Evolutionary conservation across 2,888 invertebrate species (phyloP).

Genomic region (Tetragonisca angustula): DNA sequence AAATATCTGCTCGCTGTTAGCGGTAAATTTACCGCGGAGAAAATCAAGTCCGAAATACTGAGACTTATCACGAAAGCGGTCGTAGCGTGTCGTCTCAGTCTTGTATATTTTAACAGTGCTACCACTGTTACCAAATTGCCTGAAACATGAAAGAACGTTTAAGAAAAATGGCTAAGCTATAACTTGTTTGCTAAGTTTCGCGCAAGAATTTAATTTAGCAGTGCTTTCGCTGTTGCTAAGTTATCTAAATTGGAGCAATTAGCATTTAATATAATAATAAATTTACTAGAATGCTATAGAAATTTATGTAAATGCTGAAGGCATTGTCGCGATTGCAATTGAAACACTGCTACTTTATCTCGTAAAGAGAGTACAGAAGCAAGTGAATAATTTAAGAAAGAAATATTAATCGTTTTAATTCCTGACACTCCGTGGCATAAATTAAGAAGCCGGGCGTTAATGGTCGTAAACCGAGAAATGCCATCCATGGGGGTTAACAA

Average conservation of each 20-base stretch:
- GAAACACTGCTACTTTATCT: not conserved
- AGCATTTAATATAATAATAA: too few relatives aligned
- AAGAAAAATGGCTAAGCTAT: too few relatives aligned
- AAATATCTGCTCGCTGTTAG: slow-evolving; percentile 93
- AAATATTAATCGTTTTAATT: slow-evolving; percentile 37
- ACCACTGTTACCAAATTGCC: slow-evolving; percentile 93
- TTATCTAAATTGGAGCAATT: too few relatives aligned
- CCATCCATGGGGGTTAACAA: slow-evolving; percentile 48
- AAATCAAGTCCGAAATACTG: slow-evolving; percentile 93
- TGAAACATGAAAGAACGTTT: slow-evolving; percentile 82
- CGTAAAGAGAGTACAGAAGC: not conserved
- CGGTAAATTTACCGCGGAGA: slow-evolving; percentile 93
- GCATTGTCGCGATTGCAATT: not conserved
- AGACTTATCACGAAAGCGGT: slow-evolving; percentile 95
- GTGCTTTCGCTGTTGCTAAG: too few relatives aligned
- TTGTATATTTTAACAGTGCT: slow-evolving; percentile 91
- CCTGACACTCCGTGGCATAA: slow-evolving; percentile 31
- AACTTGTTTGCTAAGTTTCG: not conserved
- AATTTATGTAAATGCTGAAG: not conserved
- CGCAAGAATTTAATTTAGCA: not conserved
- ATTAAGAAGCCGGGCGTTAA: slow-evolving; percentile 38
- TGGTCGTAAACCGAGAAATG: slow-evolving; percentile 25
- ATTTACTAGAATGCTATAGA: not conserved
- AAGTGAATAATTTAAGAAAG: slow-evolving; percentile 28
- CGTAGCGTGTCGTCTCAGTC: slow-evolving; percentile 92